Evolutionary conservation across 1,140 invertebrate genomes (phyloP), one percentile per base, ranked within the genome.

Genomic region (Diorhabda sublineata): DNA sequence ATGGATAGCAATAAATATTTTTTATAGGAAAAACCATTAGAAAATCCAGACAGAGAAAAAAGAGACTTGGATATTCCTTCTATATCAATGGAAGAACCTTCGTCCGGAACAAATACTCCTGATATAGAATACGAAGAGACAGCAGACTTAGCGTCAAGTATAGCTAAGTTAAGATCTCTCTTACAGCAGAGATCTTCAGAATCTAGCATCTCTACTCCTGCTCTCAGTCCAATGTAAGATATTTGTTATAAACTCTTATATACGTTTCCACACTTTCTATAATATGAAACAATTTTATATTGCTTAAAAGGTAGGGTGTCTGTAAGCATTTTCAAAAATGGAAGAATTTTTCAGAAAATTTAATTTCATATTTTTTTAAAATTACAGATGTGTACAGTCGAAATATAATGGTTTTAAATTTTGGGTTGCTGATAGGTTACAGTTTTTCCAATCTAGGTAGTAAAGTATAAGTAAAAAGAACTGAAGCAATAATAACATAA

Each of bases 91-190:
- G 70, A 75, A 63, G 59, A 66, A 11, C 59, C 69, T 8, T 61
- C 66, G 5, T 56, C 45, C 60, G 71, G 60, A 44, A 67, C 65
- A 5, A 82, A 83, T 45, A 85, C 84, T 70, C 85, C 85, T 1
- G 85, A 86, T 75, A 88, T 87, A 0, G 84, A 90, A 72, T 91
- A 90, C 76, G 89, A 91, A 78, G 89, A 91, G 73, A 84, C 87
- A 2, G 88, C 88, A 2, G 89, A 91, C 79, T 85, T 91, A 69
- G 89, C 89, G 8, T 86, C 88, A 52, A 89, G 88, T 45, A 91
- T 91, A 73, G 89, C 89, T n/a, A 89, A 89, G 76, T 79, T 91
- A 42, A 79, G 89, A 47, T 87, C 84, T 74, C 78, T 91, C 65
- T 79, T 91, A 47, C 88, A 88, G 73, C 87, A 89, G 74, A 86